Evolutionary conservation across 2,113 vertebrate species (phyloP), one percentile per base, ranked within the genome.

Genomic region (Nycticryphes semicollaris): DNA sequence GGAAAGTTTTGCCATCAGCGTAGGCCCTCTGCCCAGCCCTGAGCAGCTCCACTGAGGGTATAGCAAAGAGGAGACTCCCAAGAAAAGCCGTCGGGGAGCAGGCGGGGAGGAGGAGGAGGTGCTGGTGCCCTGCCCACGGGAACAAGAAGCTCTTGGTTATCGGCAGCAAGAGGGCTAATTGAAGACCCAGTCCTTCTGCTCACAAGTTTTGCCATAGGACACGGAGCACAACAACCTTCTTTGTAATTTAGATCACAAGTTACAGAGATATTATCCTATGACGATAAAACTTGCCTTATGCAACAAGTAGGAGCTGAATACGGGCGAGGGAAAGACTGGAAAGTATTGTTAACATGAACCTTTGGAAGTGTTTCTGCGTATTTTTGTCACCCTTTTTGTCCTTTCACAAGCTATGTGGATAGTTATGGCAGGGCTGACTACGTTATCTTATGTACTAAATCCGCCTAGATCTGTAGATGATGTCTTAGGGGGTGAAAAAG

Each of bases 381-480:
- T 89, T 97, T 91, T 87, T 95, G 93, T 94, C 97, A 94, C 95
- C 91, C 97, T 95, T 94, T 94, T 96, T 96, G 97, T 97, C 96
- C 96, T 96, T 87, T 96, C 87, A 93, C 94, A 90, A 95, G 96
- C 96, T 59, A 84, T 6, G 80, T 1, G 60, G 95, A 93, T 74
- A 68, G 97, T 97, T 97, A 96, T 97, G 97, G 97, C 97, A 97
- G 97, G 97, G 98, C 97, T 97, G 96, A 35, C 96, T 90, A 66
- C 47, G 96, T 98, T 98, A 98, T 98, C 98, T 98, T 96, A 97
- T 92, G 97, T 74, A 97, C 97, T 98, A 99, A 99, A 99, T 98
- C 98, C 98, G 97, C 98, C 98, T 98, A 98, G 98, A 99, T 98
- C 98, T 98, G 98, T 96, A 97, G 98, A 98, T 98, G 98, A 98